Evolutionary conservation across 2,797 vertebrate genomes (phyloP).

Genomic region (Periparus ater): DNA sequence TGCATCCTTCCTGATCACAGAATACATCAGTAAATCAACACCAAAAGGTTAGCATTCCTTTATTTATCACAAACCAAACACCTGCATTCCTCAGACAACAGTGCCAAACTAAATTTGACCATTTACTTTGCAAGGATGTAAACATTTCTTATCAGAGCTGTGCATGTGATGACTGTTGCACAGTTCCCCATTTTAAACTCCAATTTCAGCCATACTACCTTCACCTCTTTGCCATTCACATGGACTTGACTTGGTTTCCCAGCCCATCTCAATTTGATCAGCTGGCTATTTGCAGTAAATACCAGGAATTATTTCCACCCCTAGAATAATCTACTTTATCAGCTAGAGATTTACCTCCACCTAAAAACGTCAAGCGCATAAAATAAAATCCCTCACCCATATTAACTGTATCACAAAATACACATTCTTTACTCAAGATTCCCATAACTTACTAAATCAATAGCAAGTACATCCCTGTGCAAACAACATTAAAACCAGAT

Average conservation of each 20-base stretch:
- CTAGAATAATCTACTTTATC: neutral
- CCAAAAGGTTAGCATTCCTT: neutral
- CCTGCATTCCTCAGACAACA: neutral
- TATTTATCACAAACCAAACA: neutral
- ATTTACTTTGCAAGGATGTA: neutral
- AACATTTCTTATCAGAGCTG: fast-evolving
- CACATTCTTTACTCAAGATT: neutral
- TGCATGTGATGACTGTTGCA: neutral
- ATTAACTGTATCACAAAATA: neutral
- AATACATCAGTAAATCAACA: neutral
- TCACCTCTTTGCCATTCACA: neutral
- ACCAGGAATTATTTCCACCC: neutral
- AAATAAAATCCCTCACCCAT: neutral
- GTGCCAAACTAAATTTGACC: neutral
- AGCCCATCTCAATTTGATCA: neutral
- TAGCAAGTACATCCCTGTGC: neutral
- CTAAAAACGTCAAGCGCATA: fast-evolving
- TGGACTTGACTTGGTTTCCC: neutral
- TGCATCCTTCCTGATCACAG: neutral
- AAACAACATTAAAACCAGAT: neutral
- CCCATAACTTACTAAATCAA: neutral
- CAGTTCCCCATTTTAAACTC: neutral
- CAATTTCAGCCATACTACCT: neutral
- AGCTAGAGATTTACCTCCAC: neutral
- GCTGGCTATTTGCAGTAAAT: neutral